Base-by-base conservation (phyloP, 2,113 vertebrate genomes). In the Cryptotis parvus region DNA sequence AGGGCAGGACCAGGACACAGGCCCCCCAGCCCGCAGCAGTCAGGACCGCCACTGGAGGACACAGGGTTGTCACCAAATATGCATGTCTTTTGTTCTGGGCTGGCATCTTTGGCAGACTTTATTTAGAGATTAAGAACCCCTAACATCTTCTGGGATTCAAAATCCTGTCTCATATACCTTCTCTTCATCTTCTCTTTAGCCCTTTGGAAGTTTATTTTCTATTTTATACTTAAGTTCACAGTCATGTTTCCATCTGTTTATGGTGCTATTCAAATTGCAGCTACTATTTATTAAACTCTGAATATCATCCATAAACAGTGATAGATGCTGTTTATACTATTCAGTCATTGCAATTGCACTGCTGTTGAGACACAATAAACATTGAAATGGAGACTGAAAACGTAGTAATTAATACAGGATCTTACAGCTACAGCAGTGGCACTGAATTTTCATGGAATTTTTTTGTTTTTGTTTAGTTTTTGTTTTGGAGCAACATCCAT, bases 131-230 rank as follows among this genome's bases (percentile, higher is more conserved):
- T 6, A 29, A 63, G 35, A 24, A 3, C 11, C 65, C 16, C 61
- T 73, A 89, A 69, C 68, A 69, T 35, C 70, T 85, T 91, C 39
- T 10, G 69, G 31, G 69, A 61, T 52, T 81, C 70, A 88, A 58
- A 85, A 12, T 24, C 78, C 79, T 14, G 80, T 66, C 11, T 49
- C 45, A 89, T 43, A 83, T 41, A 90, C 27, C 18, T 82, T 58
- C 26, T n/a, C n/a, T 86, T n/a, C 8, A 22, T 11, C 7, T 63
- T 61, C 9, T 82, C 37, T 69, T 77, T 6, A 58, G 26, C 20
- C 37, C 72, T 52, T 78, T 82, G n/a, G 69, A 79, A 58, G 52
- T n/a, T 4, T 66, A 10, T 58, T 22, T 76, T 6, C 0, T 81
- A 7, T 55, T 72, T 82, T 20, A 18, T 85, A 35, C 39, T 26